phyloP scores from a whole-genome alignment of 2,797 vertebrate genomes.

The Eulemur coronatus region DNA sequence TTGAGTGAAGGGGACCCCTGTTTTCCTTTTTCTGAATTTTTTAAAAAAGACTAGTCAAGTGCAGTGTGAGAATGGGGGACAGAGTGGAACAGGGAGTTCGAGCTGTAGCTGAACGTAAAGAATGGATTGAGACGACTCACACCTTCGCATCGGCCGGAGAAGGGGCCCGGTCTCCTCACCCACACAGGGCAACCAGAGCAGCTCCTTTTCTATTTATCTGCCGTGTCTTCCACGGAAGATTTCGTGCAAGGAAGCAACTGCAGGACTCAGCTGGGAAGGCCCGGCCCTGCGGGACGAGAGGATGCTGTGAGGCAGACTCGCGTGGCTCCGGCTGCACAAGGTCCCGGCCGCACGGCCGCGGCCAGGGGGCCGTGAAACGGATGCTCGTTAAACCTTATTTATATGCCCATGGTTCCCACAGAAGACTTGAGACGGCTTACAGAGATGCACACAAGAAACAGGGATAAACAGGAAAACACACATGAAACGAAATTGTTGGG shows the following conservation, averaged over 20 bases:
- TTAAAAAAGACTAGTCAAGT: not conserved
- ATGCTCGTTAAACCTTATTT: not conserved
- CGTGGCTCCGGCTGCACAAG: not conserved
- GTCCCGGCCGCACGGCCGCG: not conserved
- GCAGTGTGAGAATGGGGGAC: not conserved
- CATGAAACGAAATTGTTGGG: not conserved
- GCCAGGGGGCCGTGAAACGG: not conserved
- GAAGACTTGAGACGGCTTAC: not conserved
- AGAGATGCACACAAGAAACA: not conserved
- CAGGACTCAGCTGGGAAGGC: not conserved
- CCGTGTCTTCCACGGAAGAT: not conserved
- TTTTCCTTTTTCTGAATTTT: not conserved
- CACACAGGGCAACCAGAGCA: not conserved
- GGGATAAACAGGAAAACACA: not conserved
- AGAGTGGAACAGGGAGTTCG: not conserved
- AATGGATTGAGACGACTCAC: not conserved
- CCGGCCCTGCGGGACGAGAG: not conserved
- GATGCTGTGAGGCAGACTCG: not conserved
- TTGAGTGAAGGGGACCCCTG: not conserved
- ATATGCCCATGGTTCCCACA: not conserved
- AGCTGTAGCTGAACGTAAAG: not conserved
- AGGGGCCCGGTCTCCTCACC: not conserved
- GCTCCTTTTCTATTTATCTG: not conserved
- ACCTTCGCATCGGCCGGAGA: not conserved
- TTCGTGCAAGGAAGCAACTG: not conserved